phyloP scores from a whole-genome alignment of 2,888 invertebrate genomes.

The Melanostoma scalare region DNA sequence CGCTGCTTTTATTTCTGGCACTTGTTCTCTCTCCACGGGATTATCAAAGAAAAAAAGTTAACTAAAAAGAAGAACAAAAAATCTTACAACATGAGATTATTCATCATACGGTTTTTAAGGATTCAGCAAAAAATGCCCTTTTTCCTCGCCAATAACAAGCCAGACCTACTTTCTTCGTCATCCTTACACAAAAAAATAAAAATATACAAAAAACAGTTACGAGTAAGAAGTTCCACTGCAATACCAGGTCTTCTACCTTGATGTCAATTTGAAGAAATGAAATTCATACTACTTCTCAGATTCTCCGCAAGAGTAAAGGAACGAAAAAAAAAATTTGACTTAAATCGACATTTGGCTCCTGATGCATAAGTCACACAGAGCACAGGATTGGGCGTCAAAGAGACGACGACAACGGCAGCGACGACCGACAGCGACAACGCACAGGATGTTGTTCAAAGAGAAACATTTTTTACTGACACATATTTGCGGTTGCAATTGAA shows the following conservation, averaged over 20 bases:
- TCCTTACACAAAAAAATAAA: background rate
- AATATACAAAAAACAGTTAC: background rate
- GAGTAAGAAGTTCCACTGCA: slow-evolving; percentile 32
- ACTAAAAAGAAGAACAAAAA: slow-evolving; percentile 14
- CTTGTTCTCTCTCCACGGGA: slow-evolving; percentile 26
- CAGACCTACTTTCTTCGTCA: slow-evolving; percentile 46
- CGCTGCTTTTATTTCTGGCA: slow-evolving; percentile 49
- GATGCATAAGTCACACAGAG: slow-evolving; percentile 46
- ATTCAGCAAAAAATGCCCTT: slow-evolving; percentile 47
- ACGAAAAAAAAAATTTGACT: background rate
- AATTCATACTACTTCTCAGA: slow-evolving; percentile 23
- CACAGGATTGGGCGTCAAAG: slow-evolving; percentile 36
- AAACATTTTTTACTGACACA: slow-evolving; percentile 39
- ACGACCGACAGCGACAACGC: background rate
- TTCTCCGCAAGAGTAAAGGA: slow-evolving; percentile 2
- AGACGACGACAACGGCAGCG: slow-evolving; percentile 19
- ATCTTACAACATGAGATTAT: slow-evolving; percentile 12
- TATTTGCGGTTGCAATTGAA: slow-evolving; percentile 52
- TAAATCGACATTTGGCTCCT: slow-evolving; percentile 58
- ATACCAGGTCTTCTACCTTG: slow-evolving; percentile 48
- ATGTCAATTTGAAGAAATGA: slow-evolving; percentile 40
- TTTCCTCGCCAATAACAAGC: slow-evolving; percentile 45
- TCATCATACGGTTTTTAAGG: slow-evolving; percentile 37
- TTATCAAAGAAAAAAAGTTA: background rate
- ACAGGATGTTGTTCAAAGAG: slow-evolving; percentile 26